Base-by-base conservation (phyloP, 1,140 invertebrate genomes). In the Bombyx mori region DNA sequence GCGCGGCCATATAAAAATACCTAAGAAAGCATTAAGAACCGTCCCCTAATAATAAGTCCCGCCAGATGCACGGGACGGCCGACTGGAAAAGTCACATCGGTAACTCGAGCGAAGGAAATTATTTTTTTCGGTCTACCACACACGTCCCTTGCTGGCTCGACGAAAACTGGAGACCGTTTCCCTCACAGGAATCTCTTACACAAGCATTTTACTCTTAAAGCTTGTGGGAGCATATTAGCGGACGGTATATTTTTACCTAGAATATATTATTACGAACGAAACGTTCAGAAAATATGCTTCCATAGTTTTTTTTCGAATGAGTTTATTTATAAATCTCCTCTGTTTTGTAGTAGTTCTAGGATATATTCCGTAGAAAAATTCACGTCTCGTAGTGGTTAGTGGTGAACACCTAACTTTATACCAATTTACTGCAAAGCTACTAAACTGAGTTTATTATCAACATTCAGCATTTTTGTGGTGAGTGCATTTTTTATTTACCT, bases 91-190 rank as follows among this genome's bases (percentile, higher is more conserved):
- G 80, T 85, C 83, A 82, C 74, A 76, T 72, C 75, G 73, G 72
- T 70, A 76, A 79, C 73, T 82, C 77, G 75, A 85, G 77, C 83
- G 82, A 73, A 57, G 71, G 76, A 82, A 86, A 85, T 87, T 77
- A 85, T 84, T 87, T 87, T 86, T 87, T 85, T 86, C 84, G 84
- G 84, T 87, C 84, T 82, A 68, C 78, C 84, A 79, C 79, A 87
- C 84, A 78, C 73, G 82, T 72, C 82, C 82, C 77, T 79, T 74
- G 75, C 82, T 74, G 72, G 77, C 73, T 83, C 79, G 76, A 77
- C 83, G 73, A 75, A 81, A 79, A 75, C 76, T 76, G 22, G 67
- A 75, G 59, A 71, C 66, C 69, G 64, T 64, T 71, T 61, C 70
- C 76, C 68, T 75, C 70, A 69, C 58, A 61, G 65, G 66, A 70